Evolutionary conservation across 2,797 vertebrate species (phyloP).

Genomic region (Scyliorhinus canicula): DNA sequence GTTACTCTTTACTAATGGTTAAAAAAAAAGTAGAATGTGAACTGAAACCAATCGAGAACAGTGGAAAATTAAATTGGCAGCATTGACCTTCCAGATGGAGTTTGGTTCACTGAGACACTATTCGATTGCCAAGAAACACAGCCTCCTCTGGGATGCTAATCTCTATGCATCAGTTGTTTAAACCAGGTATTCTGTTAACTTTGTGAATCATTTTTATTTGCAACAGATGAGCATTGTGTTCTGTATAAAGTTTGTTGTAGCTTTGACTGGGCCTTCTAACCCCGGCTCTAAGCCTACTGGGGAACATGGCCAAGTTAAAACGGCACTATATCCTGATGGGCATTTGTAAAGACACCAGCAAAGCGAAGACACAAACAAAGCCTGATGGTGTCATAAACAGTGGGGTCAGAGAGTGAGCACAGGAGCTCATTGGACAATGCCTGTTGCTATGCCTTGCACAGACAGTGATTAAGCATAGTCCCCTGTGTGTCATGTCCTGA

Average conservation of each 20-base stretch:
- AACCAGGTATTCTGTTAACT: neutral
- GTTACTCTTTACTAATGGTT: neutral
- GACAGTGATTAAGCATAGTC: too few relatives aligned
- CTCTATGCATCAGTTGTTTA: neutral
- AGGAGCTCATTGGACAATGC: too few relatives aligned
- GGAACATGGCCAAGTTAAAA: too few relatives aligned
- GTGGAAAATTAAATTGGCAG: conserved; percentile 6
- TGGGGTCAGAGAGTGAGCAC: too few relatives aligned
- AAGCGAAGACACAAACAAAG: too few relatives aligned
- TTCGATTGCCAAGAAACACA: neutral
- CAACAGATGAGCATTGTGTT: neutral
- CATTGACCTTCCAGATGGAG: neutral
- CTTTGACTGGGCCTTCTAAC: neutral
- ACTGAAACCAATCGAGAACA: neutral
- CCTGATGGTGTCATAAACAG: too few relatives aligned
- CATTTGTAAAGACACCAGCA: too few relatives aligned
- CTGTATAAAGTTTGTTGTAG: neutral
- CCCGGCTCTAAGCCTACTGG: too few relatives aligned
- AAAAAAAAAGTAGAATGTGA: neutral
- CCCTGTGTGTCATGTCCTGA: too few relatives aligned
- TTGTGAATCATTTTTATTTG: neutral
- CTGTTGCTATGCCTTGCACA: too few relatives aligned
- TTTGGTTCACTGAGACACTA: neutral
- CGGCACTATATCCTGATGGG: too few relatives aligned
- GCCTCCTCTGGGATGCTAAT: neutral